Percentiles rank a stretch among this genome's conserved stretches.
These are phyloP conservation scores for Ovibos moschatus DNA, from an alignment of 2,113 vertebrate genomes.

Conservation along the genomic window DNA sequence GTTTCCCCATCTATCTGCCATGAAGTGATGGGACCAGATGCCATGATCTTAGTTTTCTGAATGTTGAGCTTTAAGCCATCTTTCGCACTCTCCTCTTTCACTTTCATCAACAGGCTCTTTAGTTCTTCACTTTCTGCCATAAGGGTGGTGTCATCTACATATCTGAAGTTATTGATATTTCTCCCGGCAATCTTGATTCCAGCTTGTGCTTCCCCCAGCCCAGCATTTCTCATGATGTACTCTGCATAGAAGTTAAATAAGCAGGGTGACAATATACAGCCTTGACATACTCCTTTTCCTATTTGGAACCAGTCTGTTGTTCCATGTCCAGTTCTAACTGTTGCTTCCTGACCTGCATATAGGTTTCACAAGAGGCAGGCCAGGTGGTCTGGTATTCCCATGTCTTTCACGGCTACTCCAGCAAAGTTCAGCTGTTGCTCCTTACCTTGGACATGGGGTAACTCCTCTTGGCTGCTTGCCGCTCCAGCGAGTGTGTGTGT, in stretches of 20 bases:
- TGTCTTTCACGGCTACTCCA: not conserved
- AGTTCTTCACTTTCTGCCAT: not conserved
- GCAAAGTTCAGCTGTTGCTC: not conserved
- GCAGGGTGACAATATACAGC: not conserved
- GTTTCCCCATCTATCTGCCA: not conserved
- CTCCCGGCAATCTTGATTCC: not conserved
- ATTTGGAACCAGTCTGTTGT: not conserved
- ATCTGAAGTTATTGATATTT: not conserved
- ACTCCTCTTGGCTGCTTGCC: rapidly evolving
- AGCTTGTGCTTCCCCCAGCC: not conserved
- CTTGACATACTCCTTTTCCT: not conserved
- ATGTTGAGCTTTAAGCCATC: not conserved
- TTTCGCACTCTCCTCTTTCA: not conserved
- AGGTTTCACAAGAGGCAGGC: not conserved
- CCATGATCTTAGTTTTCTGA: not conserved
- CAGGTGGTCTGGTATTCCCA: not conserved
- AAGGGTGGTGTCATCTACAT: not conserved
- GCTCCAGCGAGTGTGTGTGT: not conserved
- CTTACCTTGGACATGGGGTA: not conserved
- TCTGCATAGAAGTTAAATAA: not conserved
- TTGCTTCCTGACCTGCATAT: not conserved
- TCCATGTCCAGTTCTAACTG: not conserved
- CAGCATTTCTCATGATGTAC: not conserved
- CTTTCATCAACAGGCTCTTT: not conserved
- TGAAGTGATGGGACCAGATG: not conserved